Percentiles rank a stretch among this genome's conserved stretches.
Conservation (phyloP, 2,888 invertebrate genomes). For the Diabrotica balteata region DNA sequence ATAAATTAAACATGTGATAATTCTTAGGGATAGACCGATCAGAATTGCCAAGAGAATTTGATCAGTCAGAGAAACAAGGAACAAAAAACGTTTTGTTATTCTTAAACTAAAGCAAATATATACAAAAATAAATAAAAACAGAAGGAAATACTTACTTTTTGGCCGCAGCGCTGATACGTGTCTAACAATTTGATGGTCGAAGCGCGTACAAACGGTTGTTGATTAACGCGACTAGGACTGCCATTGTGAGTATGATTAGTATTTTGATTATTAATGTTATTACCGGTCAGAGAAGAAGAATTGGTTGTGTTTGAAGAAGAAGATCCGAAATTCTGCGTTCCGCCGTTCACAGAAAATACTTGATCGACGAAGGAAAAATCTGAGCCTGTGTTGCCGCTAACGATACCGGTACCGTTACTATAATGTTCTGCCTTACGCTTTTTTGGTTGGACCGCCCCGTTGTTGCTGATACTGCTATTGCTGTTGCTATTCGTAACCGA, state of each 20-base stretch:
- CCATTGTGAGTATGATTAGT: constrained; percentile 44
- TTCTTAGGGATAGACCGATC: no score
- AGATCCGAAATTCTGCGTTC: constrained; percentile 19
- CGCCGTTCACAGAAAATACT: constrained; percentile 35
- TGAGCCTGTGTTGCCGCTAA: constrained; percentile 36
- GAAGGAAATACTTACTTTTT: constrained; percentile 63
- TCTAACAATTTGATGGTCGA: constrained; percentile 74
- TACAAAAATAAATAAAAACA: no score
- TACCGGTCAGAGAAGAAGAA: constrained; percentile 25
- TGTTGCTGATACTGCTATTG: constrained; percentile 61
- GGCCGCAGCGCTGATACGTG: constrained; percentile 71
- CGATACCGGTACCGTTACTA: constrained; percentile 37
- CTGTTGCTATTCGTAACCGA: constrained; percentile 64
- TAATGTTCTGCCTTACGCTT: constrained; percentile 57
- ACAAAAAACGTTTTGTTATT: no score
- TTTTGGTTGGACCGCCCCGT: constrained; percentile 49
- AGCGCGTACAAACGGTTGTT: constrained; percentile 69
- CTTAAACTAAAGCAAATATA: no score
- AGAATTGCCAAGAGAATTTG: no score
- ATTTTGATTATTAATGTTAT: constrained; percentile 52
- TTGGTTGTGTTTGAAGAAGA: constrained; percentile 17
- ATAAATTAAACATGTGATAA: no score
- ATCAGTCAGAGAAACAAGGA: no score
- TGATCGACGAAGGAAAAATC: constrained; percentile 55
- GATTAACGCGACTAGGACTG: constrained; percentile 52